phyloP scores from a whole-genome alignment of 2,888 invertebrate genomes.

The Nemapogon koenigi region DNA sequence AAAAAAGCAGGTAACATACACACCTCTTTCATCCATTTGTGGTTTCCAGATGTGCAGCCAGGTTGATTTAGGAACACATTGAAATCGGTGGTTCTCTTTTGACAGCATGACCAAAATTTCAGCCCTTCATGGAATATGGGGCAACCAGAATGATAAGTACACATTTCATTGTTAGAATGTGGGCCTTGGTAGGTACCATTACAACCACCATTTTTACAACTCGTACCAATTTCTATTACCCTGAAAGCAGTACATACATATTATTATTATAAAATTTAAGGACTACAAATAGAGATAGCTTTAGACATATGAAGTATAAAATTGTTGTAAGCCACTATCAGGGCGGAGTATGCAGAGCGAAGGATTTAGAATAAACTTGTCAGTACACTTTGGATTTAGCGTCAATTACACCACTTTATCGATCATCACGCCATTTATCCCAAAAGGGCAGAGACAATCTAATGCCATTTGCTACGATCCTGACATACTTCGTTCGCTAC shows the following conservation, averaged over 20 bases:
- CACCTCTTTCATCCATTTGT: conserved; percentile 85
- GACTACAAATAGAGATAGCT: no score
- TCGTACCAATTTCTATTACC: conserved; percentile 72
- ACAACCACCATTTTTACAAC: conserved; percentile 88
- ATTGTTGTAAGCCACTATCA: no score
- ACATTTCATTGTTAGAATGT: conserved; percentile 66
- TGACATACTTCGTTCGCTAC: no score
- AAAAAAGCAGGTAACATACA: neutral
- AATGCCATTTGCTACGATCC: no score
- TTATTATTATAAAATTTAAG: no score
- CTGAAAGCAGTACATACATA: conserved; percentile 26
- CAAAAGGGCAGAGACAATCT: no score
- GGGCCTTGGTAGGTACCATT: conserved; percentile 71
- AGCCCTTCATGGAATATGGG: conserved; percentile 97
- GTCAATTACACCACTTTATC: no score
- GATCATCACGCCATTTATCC: no score
- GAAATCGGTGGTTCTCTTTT: conserved; percentile 92
- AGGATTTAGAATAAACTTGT: no score
- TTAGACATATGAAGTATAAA: no score
- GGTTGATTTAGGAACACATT: conserved; percentile 88
- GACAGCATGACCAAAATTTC: conserved; percentile 98
- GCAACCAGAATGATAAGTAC: conserved; percentile 84
- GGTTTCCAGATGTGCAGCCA: conserved; percentile 86
- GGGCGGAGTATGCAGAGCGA: no score
- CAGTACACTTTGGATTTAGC: no score